These are phyloP conservation scores for Ectobius pallidus DNA, from an alignment of 2,888 invertebrate species.

Conservation along the genomic window DNA sequence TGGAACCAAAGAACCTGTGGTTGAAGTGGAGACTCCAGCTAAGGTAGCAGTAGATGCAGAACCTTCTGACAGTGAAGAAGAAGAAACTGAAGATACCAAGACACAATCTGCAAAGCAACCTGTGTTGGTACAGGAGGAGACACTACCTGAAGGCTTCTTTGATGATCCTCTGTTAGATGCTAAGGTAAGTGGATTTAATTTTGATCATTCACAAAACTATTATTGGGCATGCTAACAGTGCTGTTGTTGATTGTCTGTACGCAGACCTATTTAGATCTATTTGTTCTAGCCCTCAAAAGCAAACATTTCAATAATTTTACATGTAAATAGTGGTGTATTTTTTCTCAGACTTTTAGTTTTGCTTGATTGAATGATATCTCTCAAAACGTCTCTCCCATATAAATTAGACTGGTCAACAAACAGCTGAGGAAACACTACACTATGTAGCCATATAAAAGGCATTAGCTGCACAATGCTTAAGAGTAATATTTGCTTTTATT, in stretches of 20 bases:
- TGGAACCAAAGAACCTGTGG: not conserved
- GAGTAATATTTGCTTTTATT: too few species aligned
- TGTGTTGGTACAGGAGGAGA: slow-evolving; percentile 43
- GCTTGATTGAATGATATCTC: too few species aligned
- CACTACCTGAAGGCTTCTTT: slow-evolving; percentile 84
- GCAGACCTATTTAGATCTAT: not conserved
- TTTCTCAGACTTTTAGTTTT: too few species aligned
- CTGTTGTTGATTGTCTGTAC: too few species aligned
- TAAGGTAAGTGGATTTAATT: slow-evolving; percentile 60
- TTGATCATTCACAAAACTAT: not conserved
- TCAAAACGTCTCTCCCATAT: too few species aligned
- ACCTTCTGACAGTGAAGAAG: not conserved
- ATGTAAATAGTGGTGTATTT: not conserved
- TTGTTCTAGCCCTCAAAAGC: not conserved
- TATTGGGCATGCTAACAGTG: too few species aligned
- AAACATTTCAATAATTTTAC: not conserved
- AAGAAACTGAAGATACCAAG: not conserved
- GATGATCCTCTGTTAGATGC: slow-evolving; percentile 84
- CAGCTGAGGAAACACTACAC: too few species aligned
- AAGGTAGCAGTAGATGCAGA: not conserved
- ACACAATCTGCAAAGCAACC: not conserved
- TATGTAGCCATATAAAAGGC: too few species aligned
- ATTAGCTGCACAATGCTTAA: too few species aligned
- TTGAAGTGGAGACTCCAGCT: not conserved
- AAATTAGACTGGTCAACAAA: too few species aligned